These are phyloP conservation scores for Diplolepis rosae DNA, from an alignment of 2,888 invertebrate species.

Conservation along the genomic window DNA sequence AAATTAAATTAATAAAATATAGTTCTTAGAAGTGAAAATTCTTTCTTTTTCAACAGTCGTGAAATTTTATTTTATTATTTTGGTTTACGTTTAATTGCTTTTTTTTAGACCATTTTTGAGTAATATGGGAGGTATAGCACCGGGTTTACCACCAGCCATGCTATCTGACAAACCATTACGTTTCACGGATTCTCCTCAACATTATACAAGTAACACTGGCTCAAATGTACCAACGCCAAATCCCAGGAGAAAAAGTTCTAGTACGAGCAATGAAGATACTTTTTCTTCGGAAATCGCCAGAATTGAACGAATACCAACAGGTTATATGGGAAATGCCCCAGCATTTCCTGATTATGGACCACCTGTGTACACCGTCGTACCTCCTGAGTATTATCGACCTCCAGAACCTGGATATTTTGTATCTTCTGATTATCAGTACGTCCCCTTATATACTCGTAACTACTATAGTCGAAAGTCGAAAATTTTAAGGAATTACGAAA, in stretches of 20 bases:
- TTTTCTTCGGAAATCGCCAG: conserved; percentile 71
- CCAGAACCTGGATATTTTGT: conserved; percentile 65
- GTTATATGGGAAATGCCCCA: conserved; percentile 64
- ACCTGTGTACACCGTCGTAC: conserved; percentile 63
- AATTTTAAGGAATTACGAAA: too few relatives aligned
- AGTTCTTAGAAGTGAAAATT: too few relatives aligned
- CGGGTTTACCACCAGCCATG: conserved; percentile 62
- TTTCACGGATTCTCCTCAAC: conserved; percentile 85
- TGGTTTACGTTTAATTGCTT: background rate
- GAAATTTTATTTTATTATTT: too few relatives aligned
- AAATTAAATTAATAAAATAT: too few relatives aligned
- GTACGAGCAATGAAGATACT: conserved; percentile 80
- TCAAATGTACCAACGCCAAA: conserved; percentile 80
- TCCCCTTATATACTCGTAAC: background rate
- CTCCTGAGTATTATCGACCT: conserved; percentile 64
- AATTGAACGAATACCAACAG: conserved; percentile 67
- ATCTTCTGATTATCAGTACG: conserved; percentile 66
- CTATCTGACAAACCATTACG: conserved; percentile 78
- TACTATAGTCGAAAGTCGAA: too few relatives aligned
- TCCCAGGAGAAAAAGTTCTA: conserved; percentile 83
- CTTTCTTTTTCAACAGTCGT: too few relatives aligned
- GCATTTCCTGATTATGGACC: conserved; percentile 67
- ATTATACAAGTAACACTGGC: conserved; percentile 77
- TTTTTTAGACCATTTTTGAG: conserved; percentile 57
- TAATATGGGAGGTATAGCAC: conserved; percentile 68